Conservation (phyloP, 2,797 vertebrate species). For the Sebastes steindachneri region DNA sequence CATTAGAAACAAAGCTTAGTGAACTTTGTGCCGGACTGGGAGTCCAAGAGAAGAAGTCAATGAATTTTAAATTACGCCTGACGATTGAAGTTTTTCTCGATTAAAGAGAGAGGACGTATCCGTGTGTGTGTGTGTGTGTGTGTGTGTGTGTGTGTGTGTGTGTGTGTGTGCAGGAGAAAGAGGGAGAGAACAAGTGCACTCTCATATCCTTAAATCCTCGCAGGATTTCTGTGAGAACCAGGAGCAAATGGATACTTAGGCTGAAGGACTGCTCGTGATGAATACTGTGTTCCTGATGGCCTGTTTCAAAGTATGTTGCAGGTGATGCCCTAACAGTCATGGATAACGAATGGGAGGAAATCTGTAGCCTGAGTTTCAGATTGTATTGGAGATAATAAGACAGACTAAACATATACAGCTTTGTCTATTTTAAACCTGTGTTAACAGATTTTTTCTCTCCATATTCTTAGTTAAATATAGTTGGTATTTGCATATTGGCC, state of each 20-base stretch:
- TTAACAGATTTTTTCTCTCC: neutral
- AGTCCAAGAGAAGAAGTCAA: conserved; percentile 26
- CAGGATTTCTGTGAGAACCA: conserved; percentile 36
- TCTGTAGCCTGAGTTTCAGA: neutral
- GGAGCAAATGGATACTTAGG: conserved; percentile 42
- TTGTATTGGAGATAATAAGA: neutral
- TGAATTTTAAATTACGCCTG: conserved; percentile 55
- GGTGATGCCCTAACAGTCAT: conserved; percentile 18
- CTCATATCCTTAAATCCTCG: conserved; percentile 31
- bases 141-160: too few species aligned
- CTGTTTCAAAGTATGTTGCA: conserved; percentile 24
- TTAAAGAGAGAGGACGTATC: neutral
- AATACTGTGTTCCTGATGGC: conserved; percentile 27
- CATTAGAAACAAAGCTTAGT: conserved; percentile 30
- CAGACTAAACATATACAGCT: neutral
- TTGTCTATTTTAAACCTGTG: neutral
- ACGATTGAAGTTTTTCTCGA: conserved; percentile 34
- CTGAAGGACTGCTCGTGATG: conserved; percentile 43
- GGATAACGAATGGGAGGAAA: neutral
- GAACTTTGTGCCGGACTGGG: conserved; percentile 1
- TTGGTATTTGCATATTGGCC: neutral
- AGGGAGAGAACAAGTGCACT: conserved; percentile 11
- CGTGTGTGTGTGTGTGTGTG: conserved; percentile 4
- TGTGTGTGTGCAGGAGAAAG: neutral
- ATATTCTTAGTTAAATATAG: neutral